Evolutionary conservation across 2,113 vertebrate species (phyloP).

Genomic region (Bostrychus sinensis): DNA sequence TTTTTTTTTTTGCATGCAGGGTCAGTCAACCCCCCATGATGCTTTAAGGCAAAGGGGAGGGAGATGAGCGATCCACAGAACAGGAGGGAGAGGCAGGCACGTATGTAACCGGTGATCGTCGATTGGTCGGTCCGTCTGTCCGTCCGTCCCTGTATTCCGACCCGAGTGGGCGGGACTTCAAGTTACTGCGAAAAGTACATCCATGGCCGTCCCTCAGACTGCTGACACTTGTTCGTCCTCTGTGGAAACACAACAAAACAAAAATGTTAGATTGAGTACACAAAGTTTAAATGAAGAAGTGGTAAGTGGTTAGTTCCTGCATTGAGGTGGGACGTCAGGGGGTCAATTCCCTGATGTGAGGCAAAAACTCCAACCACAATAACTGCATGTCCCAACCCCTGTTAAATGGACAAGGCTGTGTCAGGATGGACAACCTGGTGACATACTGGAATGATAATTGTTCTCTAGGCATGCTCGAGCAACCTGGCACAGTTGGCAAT

Average conservation of each 20-base stretch:
- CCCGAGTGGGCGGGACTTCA: constrained; percentile 73
- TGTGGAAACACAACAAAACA: constrained; percentile 57
- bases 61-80: constrained; percentile 86
- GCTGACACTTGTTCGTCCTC: constrained; percentile 97
- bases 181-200: constrained; percentile 57
- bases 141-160: constrained; percentile 83
- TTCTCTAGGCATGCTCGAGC: too few species aligned
- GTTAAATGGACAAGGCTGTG: too few species aligned
- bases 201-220: constrained; percentile 84
- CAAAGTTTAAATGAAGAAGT: too few species aligned
- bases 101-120: constrained; percentile 64
- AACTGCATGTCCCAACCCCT: too few species aligned
- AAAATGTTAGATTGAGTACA: neutral
- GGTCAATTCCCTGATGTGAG: too few species aligned
- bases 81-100: constrained; percentile 80
- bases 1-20: constrained; percentile 85
- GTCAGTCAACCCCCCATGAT: constrained; percentile 88
- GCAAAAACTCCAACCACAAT: too few species aligned
- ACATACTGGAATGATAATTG: too few species aligned
- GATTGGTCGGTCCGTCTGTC: constrained; percentile 27
- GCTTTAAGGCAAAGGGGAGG: constrained; percentile 95
- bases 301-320: too few species aligned
- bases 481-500: too few species aligned
- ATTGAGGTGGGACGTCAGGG: too few species aligned
- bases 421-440: too few species aligned